These are phyloP conservation scores for Leptothorax acervorum DNA, from an alignment of 2,888 invertebrate genomes.

Conservation along the genomic window DNA sequence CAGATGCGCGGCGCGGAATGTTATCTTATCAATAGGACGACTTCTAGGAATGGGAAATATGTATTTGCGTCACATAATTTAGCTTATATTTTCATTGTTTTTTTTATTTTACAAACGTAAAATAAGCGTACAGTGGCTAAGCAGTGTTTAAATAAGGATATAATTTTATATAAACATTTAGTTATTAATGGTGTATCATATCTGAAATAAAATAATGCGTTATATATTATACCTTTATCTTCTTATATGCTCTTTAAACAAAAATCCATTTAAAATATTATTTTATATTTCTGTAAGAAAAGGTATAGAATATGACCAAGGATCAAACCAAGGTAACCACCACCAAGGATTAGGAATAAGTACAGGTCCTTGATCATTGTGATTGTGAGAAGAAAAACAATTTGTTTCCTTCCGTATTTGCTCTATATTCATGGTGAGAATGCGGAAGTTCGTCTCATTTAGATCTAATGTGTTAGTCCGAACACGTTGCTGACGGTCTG, in stretches of 20 bases:
- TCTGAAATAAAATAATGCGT: background rate
- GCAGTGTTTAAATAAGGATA: background rate
- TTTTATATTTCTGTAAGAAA: background rate
- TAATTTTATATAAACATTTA: background rate
- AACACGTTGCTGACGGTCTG: background rate
- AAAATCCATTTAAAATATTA: too few species aligned
- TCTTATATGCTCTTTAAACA: too few species aligned
- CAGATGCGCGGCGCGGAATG: background rate
- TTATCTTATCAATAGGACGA: background rate
- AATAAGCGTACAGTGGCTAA: background rate
- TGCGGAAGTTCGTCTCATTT: background rate
- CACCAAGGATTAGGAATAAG: background rate
- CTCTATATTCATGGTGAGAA: background rate
- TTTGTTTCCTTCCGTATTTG: background rate
- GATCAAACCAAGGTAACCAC: background rate
- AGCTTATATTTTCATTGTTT: background rate
- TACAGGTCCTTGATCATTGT: too few species aligned
- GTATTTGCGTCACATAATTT: background rate
- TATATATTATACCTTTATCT: background rate
- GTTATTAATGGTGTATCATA: background rate
- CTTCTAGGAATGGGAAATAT: background rate
- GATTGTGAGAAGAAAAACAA: conserved; percentile 59
- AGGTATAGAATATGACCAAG: background rate
- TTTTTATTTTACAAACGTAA: background rate
- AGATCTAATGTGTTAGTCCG: background rate